These are phyloP conservation scores for Eumerus sabulonum DNA, from an alignment of 2,888 invertebrate species.

Conservation along the genomic window DNA sequence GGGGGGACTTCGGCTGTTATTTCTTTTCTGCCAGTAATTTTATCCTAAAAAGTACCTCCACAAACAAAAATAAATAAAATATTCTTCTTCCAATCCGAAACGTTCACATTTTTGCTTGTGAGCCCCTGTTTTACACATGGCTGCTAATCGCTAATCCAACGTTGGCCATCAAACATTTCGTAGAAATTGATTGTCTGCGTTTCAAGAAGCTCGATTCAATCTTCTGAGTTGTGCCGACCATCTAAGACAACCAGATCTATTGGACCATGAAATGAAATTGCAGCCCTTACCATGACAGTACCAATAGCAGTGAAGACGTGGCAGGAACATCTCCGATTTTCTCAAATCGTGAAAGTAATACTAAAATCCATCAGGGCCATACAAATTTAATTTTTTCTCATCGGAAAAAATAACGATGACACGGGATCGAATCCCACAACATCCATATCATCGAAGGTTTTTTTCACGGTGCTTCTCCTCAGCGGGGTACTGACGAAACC, in stretches of 20 bases:
- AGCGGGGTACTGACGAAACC: too few species aligned
- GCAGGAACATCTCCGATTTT: background rate
- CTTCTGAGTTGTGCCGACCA: constrained; percentile 3
- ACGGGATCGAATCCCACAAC: too few species aligned
- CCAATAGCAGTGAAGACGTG: background rate
- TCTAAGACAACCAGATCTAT: constrained; percentile 10
- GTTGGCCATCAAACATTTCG: constrained; percentile 1
- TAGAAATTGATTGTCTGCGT: background rate
- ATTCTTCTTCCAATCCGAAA: too few species aligned
- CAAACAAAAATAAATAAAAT: too few species aligned
- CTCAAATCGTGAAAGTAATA: constrained; percentile 1
- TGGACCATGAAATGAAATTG: constrained; percentile 3
- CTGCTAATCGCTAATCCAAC: background rate
- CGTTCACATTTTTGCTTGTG: background rate
- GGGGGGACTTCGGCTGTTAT: too few species aligned
- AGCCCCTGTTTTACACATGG: background rate
- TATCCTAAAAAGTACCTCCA: too few species aligned
- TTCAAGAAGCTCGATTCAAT: constrained; percentile 10
- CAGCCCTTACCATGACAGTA: background rate
- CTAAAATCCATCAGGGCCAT: background rate
- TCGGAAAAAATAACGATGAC: too few species aligned
- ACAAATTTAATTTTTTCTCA: too few species aligned
- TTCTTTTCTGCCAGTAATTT: too few species aligned
- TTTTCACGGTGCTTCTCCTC: too few species aligned
- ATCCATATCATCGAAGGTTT: too few species aligned